Evolutionary conservation across 2,888 invertebrate genomes (phyloP).

Genomic region (Corythucha ciliata): DNA sequence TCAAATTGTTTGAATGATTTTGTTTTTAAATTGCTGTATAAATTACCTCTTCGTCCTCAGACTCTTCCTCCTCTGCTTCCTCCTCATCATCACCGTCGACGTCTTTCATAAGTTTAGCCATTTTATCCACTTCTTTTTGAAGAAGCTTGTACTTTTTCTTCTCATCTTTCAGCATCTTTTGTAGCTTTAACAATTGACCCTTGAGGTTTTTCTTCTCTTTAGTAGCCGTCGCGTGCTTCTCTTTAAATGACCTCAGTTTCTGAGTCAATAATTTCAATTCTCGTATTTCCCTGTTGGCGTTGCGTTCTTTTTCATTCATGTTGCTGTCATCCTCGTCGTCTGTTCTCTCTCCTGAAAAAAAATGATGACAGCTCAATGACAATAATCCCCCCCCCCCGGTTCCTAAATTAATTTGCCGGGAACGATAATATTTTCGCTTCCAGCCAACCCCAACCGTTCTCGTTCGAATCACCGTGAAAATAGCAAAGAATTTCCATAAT

Average conservation of each 20-base stretch:
- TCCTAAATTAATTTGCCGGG: too few species aligned
- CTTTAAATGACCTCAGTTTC: constrained; percentile 46
- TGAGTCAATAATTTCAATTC: constrained; percentile 57
- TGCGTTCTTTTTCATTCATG: constrained; percentile 50
- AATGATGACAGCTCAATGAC: too few species aligned
- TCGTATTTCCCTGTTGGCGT: constrained; percentile 51
- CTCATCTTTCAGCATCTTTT: constrained; percentile 64
- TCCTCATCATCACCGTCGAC: constrained; percentile 63
- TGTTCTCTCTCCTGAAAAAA: too few species aligned
- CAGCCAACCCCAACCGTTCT: too few species aligned
- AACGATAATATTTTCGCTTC: too few species aligned
- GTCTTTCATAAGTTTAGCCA: constrained; percentile 79
- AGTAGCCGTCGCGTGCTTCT: constrained; percentile 60
- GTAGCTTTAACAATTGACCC: constrained; percentile 72
- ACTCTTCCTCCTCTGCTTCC: constrained; percentile 48
- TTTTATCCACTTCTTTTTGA: constrained; percentile 82
- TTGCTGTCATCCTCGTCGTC: constrained; percentile 25
- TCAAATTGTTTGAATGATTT: too few species aligned
- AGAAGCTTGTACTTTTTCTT: constrained; percentile 72
- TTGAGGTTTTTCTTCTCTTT: constrained; percentile 69
- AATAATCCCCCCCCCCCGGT: too few species aligned
- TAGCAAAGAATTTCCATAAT: too few species aligned
- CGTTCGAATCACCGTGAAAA: too few species aligned
- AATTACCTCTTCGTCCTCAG: constrained; percentile 42
- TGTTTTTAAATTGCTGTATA: background rate